Percentiles rank a stretch among this genome's conserved stretches.
Evolutionary conservation across 2,797 vertebrate genomes (phyloP).

Genomic region (Champsocephalus esox): DNA sequence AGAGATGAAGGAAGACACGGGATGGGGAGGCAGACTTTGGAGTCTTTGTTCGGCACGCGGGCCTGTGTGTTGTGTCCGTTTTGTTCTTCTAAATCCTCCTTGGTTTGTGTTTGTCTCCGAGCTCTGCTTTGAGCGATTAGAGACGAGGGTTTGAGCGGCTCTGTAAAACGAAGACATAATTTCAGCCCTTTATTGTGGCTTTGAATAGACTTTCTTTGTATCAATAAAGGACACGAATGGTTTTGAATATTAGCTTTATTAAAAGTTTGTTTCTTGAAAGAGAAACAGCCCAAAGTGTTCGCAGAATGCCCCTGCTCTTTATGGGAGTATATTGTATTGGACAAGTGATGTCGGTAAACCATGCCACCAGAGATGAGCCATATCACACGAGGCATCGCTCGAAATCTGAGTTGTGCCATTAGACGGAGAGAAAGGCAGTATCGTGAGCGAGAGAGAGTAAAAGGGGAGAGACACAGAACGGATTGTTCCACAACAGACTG

Average conservation of each 20-base stretch:
- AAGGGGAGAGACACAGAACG: conserved; percentile 82
- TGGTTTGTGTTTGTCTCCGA: conserved; percentile 76
- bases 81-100: conserved; percentile 85
- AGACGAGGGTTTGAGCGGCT: conserved; percentile 69
- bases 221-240: conserved; percentile 64
- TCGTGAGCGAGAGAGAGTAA: conserved; percentile 66
- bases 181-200: conserved; percentile 69
- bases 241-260: conserved; percentile 63
- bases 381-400: conserved; percentile 84
- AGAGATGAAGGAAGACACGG: conserved; percentile 83
- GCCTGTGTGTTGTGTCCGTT: conserved; percentile 77
- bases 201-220: conserved; percentile 69
- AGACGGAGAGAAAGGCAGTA: conserved; percentile 80
- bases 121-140: conserved; percentile 84
- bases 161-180: conserved; percentile 70
- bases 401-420: conserved; percentile 89
- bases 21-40: conserved; percentile 79
- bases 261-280: conserved; percentile 56
- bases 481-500: conserved; percentile 88
- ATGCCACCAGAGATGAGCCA: conserved; percentile 80
- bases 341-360: conserved; percentile 80
- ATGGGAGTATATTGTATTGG: conserved; percentile 62
- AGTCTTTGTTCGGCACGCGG: conserved; percentile 82
- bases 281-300: conserved; percentile 41
- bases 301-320: conserved; percentile 43